Conservation (phyloP, 1,140 invertebrate species). For the Dermatophagoides farinae region DNA sequence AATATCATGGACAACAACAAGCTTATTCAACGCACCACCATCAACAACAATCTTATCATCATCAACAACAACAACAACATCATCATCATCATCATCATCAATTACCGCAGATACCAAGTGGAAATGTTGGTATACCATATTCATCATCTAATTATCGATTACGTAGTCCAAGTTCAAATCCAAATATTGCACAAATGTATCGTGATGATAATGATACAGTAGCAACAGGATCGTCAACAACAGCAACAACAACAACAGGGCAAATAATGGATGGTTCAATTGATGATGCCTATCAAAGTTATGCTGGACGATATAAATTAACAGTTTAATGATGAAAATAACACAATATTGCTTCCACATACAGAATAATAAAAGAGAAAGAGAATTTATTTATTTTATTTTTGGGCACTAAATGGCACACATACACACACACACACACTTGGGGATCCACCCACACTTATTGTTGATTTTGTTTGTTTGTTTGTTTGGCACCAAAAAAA, state of each 20-base stretch:
- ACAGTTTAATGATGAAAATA: neutral
- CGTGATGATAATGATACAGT: neutral
- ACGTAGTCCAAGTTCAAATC: neutral
- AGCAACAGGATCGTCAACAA: neutral
- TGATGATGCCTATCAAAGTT: neutral
- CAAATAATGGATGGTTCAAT: neutral
- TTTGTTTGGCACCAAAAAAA: no score
- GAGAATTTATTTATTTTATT: no score
- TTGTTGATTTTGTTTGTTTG: no score
- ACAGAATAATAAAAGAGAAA: neutral
- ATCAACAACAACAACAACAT: neutral
- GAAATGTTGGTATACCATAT: neutral
- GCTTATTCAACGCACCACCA: neutral
- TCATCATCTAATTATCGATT: neutral
- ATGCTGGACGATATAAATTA: neutral
- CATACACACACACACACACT: no score
- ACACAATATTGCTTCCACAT: no score
- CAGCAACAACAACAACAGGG: neutral
- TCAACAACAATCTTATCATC: neutral
- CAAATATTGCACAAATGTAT: neutral
- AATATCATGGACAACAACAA: neutral
- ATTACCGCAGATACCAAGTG: neutral
- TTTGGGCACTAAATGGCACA: no score
- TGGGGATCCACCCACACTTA: no score
- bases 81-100: slow-evolving; percentile 5